Conservation (phyloP, 2,113 vertebrate species). For the Corvus moneduloides region DNA sequence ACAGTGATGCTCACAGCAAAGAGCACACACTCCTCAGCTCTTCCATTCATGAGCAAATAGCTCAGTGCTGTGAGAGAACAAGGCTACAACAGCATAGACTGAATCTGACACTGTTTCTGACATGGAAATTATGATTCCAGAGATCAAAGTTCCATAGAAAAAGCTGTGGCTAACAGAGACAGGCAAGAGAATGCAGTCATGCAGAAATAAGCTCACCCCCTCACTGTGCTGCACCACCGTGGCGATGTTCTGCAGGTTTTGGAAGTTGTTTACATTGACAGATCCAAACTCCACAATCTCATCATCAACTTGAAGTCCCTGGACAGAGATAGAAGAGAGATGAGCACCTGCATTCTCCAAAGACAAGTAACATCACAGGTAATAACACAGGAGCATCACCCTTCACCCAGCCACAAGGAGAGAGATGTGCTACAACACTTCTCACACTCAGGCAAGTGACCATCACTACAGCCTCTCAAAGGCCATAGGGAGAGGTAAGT, state of each 20-base stretch:
- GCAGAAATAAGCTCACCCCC: constrained; percentile 78
- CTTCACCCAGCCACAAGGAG: neutral
- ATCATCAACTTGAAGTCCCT: constrained; percentile 89
- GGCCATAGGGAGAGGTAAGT: neutral
- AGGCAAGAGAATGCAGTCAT: neutral
- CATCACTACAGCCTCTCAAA: neutral
- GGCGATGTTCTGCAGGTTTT: constrained; percentile 88
- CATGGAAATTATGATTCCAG: neutral
- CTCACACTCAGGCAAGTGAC: neutral
- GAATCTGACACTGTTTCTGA: neutral
- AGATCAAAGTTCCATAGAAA: neutral
- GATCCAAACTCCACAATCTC: constrained; percentile 92
- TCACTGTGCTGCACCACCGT: constrained; percentile 93
- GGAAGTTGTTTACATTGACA: constrained; percentile 88
- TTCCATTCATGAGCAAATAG: neutral
- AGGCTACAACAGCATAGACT: neutral
- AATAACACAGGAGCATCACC: neutral
- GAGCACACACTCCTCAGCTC: neutral
- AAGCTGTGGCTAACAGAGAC: neutral
- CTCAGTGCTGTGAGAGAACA: neutral
- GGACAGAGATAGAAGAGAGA: neutral
- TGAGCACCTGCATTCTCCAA: neutral
- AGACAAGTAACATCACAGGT: neutral
- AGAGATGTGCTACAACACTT: neutral
- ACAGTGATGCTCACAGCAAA: neutral